Percentiles rank a stretch among this genome's conserved stretches.
These are phyloP conservation scores for Bimastos eiseni DNA, from an alignment of 2,888 invertebrate species.

Conservation along the genomic window DNA sequence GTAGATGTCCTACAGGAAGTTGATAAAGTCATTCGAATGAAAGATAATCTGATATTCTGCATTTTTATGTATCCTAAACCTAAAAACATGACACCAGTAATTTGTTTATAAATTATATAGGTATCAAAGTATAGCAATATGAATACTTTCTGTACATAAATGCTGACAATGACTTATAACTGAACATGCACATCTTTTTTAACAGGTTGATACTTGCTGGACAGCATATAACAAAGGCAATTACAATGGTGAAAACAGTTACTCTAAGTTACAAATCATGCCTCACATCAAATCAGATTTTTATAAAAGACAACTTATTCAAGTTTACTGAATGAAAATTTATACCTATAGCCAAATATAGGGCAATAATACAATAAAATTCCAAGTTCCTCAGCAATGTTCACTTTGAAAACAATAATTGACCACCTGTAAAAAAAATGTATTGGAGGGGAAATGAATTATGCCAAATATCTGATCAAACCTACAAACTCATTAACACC, in stretches of 20 bases:
- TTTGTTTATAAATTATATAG: background rate
- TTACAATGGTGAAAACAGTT: background rate
- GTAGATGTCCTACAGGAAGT: background rate
- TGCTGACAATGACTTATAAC: background rate
- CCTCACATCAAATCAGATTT: too few species aligned
- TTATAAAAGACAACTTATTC: background rate
- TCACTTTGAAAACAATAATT: background rate
- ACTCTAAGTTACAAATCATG: background rate
- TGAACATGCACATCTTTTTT: background rate
- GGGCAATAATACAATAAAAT: background rate
- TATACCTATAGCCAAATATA: background rate
- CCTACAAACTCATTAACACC: too few species aligned
- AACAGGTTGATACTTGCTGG: background rate
- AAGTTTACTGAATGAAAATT: background rate
- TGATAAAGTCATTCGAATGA: background rate
- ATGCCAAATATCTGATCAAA: too few species aligned
- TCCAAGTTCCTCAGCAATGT: too few species aligned
- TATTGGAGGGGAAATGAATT: too few species aligned
- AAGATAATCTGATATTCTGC: background rate
- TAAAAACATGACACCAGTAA: background rate
- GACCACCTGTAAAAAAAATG: background rate
- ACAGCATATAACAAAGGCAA: background rate
- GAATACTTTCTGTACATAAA: background rate
- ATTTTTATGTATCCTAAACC: background rate
- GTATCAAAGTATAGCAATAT: background rate